These are phyloP conservation scores for Spodoptera litura DNA, from an alignment of 1,140 invertebrate species.

Conservation along the genomic window DNA sequence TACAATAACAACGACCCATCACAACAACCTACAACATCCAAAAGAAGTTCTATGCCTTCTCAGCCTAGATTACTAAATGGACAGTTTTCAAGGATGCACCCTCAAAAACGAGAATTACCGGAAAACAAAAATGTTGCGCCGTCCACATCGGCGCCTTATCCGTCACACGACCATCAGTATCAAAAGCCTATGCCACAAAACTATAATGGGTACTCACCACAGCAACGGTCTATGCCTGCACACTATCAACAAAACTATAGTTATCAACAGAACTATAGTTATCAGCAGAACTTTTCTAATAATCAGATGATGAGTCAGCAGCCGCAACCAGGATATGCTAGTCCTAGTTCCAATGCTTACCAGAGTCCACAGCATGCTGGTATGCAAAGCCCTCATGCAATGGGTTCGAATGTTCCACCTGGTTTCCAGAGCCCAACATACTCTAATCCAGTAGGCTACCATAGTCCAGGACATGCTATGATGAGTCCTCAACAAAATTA, in stretches of 20 bases:
- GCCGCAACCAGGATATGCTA: conserved; percentile 70
- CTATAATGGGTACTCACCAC: conserved; percentile 79
- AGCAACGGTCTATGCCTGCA: conserved; percentile 65
- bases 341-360: conserved; percentile 74
- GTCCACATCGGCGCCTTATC: conserved; percentile 70
- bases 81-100: conserved; percentile 72
- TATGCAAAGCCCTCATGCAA: conserved; percentile 74
- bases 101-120: conserved; percentile 67
- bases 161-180: conserved; percentile 83
- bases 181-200: conserved; percentile 75
- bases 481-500: conserved; percentile 77
- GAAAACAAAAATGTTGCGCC: conserved; percentile 64
- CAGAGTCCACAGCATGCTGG: conserved; percentile 78
- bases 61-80: conserved; percentile 75
- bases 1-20: conserved; percentile 78
- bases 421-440: conserved; percentile 79
- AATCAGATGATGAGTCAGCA: conserved; percentile 72
- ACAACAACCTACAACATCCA: conserved; percentile 70
- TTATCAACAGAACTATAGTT: conserved; percentile 76
- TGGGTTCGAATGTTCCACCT: conserved; percentile 67
- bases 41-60: conserved; percentile 72
- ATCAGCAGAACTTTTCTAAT: conserved; percentile 73
- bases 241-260: conserved; percentile 78
- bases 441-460: conserved; percentile 77
- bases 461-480: conserved; percentile 77